These are phyloP conservation scores for Biston stratarius DNA, from an alignment of 2,888 invertebrate genomes.

Conservation along the genomic window DNA sequence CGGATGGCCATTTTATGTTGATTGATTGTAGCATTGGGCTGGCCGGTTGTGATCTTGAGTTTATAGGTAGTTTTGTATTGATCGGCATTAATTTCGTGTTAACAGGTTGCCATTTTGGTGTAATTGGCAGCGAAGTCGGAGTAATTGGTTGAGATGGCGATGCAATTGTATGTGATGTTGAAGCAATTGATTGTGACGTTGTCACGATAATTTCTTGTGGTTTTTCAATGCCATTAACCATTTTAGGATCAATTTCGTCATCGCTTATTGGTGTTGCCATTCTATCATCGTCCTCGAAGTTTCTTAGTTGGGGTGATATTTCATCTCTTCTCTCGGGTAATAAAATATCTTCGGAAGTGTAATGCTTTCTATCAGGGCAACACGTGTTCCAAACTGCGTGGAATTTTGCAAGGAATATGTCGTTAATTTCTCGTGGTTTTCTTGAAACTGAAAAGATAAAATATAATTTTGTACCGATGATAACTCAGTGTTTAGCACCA, in stretches of 20 bases:
- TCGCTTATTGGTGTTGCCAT: slow-evolving; percentile 64
- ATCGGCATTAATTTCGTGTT: slow-evolving; percentile 13
- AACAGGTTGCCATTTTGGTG: slow-evolving; percentile 13
- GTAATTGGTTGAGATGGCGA: not conserved
- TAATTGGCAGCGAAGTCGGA: not conserved
- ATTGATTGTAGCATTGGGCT: slow-evolving; percentile 25
- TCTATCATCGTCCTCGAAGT: slow-evolving; percentile 63
- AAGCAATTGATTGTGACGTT: slow-evolving; percentile 10
- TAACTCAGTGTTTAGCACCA: too few relatives aligned
- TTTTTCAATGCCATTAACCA: slow-evolving; percentile 4
- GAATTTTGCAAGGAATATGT: slow-evolving; percentile 59
- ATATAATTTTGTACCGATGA: too few relatives aligned
- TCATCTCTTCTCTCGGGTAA: slow-evolving; percentile 57
- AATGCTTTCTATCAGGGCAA: slow-evolving; percentile 67
- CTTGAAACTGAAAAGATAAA: slow-evolving; percentile 64
- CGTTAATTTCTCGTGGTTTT: slow-evolving; percentile 63
- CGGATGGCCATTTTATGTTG: slow-evolving; percentile 10
- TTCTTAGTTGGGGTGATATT: slow-evolving; percentile 62
- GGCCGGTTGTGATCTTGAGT: slow-evolving; percentile 27
- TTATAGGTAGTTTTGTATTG: slow-evolving; percentile 15
- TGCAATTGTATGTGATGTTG: slow-evolving; percentile 1
- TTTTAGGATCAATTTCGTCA: slow-evolving; percentile 51
- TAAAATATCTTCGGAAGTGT: slow-evolving; percentile 51
- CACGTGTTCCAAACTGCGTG: slow-evolving; percentile 70
- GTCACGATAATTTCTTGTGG: not conserved